Evolutionary conservation across 1,140 invertebrate genomes (phyloP), one percentile per base, ranked within the genome.

Genomic region (Akabosia matsudoensis): DNA sequence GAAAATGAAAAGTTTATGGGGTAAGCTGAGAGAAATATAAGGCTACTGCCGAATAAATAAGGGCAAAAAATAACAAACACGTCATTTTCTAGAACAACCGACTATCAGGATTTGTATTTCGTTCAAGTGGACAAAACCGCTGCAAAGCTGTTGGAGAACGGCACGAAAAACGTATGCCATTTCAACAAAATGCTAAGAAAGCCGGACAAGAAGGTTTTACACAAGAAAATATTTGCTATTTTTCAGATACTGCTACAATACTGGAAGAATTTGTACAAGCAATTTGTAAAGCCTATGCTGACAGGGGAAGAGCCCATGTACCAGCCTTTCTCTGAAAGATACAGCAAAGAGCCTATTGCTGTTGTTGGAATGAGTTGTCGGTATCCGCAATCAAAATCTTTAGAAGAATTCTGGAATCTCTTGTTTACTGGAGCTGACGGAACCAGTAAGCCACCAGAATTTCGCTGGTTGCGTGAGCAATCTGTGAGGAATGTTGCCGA

Each of bases 401-500:
- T 70, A 30, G 67, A 70, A 30, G 67, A 70, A 33, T 70, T 70
- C 28, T 70, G 67, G 67, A 31, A 30, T 16, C 10, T 70, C 2
- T 14, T 70, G 28, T 7, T 31, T 3, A 14, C 26, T 14, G 67
- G 67, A 4, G 26, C 14, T 2, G 67, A 70, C 24, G 67, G 7
- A 13, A 70, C 33, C 24, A 24, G 28, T 2, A 30, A 22, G 7
- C 28, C 33, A 3, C 67, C 67, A 10, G 67, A 70, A 70, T 70
- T 30, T 30, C 28, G 67, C 16, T 34, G 28, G 16, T 51, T 24
- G 13, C 14, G 30, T 16, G 34, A 76, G 14, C 54, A 56, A 56
- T 56, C 13, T 24, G 24, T 10, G 4, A 13, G 54, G 3, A 52
- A 76, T 28, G 26, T 30, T 22, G 16, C 2, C 3, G 67, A 70